These are phyloP conservation scores for Sclerodermus sp. DNA, from an alignment of 2,888 invertebrate species.

Conservation along the genomic window DNA sequence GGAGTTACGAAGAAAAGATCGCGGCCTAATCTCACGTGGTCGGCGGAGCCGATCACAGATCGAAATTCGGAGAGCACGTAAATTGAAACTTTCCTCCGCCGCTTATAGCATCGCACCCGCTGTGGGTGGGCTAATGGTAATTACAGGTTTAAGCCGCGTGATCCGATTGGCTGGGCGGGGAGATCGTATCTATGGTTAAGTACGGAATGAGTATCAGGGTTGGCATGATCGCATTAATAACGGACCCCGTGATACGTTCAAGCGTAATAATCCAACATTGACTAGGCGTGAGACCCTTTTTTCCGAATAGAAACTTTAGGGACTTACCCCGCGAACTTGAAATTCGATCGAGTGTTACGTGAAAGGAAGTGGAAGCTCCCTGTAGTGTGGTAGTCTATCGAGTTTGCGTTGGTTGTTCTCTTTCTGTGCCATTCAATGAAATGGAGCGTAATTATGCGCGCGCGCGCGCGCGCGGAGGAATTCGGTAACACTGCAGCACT, in stretches of 20 bases:
- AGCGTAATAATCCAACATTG: conserved; percentile 29
- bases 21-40: background rate
- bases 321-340: too few relatives aligned
- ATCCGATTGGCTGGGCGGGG: conserved; percentile 53
- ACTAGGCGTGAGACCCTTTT: conserved; percentile 23
- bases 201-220: conserved; percentile 35
- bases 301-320: too few relatives aligned
- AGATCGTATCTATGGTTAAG: conserved; percentile 44
- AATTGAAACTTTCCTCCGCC: conserved; percentile 43
- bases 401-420: too few relatives aligned
- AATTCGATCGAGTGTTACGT: too few relatives aligned
- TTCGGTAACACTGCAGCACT: too few relatives aligned
- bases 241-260: conserved; percentile 22
- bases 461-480: too few relatives aligned
- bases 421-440: too few relatives aligned
- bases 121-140: conserved; percentile 53
- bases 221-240: conserved; percentile 39
- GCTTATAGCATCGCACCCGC: conserved; percentile 32
- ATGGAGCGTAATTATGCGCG: too few relatives aligned
- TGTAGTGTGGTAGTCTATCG: too few relatives aligned
- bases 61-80: conserved; percentile 14
- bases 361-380: too few relatives aligned
- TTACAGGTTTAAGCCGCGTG: conserved; percentile 45
- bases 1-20: conserved; percentile 24
- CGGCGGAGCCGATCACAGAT: background rate